Conservation (phyloP, 2,888 invertebrate genomes). For the Sericinus montela region DNA sequence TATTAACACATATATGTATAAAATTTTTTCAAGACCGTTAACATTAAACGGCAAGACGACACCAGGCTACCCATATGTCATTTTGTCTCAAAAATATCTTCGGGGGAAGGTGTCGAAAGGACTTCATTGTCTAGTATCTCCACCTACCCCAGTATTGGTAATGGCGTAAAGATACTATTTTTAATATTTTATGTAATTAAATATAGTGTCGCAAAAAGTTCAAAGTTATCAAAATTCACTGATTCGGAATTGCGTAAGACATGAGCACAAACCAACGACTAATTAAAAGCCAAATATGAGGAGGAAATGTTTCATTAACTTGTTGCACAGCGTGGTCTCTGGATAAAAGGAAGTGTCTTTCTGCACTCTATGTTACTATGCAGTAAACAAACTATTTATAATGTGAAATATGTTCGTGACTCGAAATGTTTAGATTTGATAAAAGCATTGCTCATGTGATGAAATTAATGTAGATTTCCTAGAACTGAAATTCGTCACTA, state of each 20-base stretch:
- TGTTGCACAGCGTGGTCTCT: slow-evolving; percentile 8
- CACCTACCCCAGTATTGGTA: no score
- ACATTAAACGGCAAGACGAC: no score
- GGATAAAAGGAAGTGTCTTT: neutral
- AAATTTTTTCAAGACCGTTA: no score
- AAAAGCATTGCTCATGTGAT: neutral
- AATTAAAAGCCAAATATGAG: slow-evolving; percentile 23
- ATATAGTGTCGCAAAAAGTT: neutral
- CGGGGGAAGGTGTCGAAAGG: no score
- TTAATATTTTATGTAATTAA: no score
- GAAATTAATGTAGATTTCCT: no score
- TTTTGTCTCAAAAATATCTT: no score
- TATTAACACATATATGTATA: no score
- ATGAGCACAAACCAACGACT: slow-evolving; percentile 10
- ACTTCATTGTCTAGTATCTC: no score
- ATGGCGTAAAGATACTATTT: no score
- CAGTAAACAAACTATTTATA: slow-evolving; percentile 12
- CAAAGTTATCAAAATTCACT: neutral
- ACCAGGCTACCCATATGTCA: no score
- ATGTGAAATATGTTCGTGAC: neutral
- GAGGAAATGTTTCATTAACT: slow-evolving; percentile 22
- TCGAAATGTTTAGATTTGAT: neutral
- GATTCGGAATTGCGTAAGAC: neutral
- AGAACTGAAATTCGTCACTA: no score
- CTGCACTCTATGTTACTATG: neutral